These are phyloP conservation scores for Phaethornis superciliosus DNA, from an alignment of 2,113 vertebrate species.

Conservation along the genomic window DNA sequence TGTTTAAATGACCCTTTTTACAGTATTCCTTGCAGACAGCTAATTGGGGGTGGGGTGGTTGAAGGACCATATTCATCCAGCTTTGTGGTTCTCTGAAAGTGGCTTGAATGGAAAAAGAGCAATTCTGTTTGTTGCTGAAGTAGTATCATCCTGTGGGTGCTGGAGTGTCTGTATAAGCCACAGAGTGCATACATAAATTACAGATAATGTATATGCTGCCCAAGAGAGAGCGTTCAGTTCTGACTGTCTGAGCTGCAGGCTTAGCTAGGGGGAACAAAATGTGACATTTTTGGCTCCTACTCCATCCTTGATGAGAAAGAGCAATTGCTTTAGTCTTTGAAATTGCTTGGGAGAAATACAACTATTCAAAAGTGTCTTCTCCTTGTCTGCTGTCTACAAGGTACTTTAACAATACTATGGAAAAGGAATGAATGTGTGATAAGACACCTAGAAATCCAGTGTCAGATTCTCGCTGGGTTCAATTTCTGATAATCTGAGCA, in stretches of 20 bases:
- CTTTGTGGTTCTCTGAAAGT: not conserved
- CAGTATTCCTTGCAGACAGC: not conserved
- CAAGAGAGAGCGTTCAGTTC: not conserved
- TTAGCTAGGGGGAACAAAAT: not conserved
- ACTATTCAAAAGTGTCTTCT: not conserved
- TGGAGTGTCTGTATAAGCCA: not conserved
- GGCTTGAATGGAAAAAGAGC: not conserved
- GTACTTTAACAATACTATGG: not conserved
- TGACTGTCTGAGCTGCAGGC: not conserved
- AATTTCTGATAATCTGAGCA: not conserved
- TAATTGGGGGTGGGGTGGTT: not conserved
- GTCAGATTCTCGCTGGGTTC: not conserved
- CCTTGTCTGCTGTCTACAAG: not conserved
- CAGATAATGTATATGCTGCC: not conserved
- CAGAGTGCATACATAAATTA: not conserved
- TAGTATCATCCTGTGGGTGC: not conserved
- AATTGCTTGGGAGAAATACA: not conserved
- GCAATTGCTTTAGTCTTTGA: not conserved
- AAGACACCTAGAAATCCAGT: not conserved
- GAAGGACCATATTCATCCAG: not conserved
- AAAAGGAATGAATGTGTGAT: not conserved
- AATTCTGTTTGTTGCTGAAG: not conserved
- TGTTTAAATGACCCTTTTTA: not conserved
- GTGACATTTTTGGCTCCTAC: not conserved
- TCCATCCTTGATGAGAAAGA: not conserved